Conservation (phyloP, 1,140 invertebrate genomes). For the Oryctes rhinoceros region DNA sequence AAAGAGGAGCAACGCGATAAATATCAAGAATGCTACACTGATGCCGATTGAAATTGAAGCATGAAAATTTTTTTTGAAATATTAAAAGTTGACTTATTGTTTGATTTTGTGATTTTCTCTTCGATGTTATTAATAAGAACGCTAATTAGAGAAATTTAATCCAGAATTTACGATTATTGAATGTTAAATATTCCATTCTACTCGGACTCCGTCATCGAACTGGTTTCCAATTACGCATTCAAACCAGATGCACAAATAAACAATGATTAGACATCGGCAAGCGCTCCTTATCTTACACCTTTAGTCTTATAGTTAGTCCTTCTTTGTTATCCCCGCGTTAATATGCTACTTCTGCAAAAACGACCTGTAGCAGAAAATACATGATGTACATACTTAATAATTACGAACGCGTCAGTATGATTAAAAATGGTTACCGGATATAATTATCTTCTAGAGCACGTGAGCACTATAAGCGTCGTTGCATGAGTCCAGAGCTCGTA, state of each 20-base stretch:
- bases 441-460: background rate
- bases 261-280: background rate
- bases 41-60: too few species aligned
- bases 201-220: background rate
- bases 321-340: background rate
- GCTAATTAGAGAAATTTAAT: too few species aligned
- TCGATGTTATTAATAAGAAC: too few species aligned
- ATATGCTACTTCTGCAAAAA: background rate
- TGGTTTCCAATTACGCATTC: constrained; percentile 10
- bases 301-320: background rate
- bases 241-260: constrained; percentile 9
- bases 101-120: too few species aligned
- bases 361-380: background rate
- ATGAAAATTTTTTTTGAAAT: too few species aligned
- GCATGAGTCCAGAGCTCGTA: background rate
- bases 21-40: too few species aligned
- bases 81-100: too few species aligned
- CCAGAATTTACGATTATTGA: too few species aligned
- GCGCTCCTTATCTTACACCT: background rate
- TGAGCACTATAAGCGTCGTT: background rate
- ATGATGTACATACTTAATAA: background rate
- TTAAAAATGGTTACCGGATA: constrained; percentile 22
- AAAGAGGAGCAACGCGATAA: too few species aligned
- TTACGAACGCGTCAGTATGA: background rate
- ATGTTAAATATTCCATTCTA: too few species aligned